A percentile compares a stretch with the other conserved stretches of the same genome.
phyloP scores from a whole-genome alignment of 2,888 invertebrate genomes.

The Habroteleia sp. region DNA sequence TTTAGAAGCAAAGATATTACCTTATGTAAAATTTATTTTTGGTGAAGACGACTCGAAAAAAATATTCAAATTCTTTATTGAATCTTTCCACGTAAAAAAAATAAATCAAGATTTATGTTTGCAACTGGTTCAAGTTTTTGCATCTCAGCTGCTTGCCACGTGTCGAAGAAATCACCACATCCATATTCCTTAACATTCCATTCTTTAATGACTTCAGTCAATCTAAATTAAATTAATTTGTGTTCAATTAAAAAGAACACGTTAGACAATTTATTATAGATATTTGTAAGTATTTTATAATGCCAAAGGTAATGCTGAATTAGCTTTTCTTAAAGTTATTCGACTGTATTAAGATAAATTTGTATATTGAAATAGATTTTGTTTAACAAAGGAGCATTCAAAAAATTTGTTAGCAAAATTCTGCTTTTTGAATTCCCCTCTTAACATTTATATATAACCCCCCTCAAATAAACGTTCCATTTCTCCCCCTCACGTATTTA shows the following conservation, averaged over 20 bases:
- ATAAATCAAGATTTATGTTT: constrained; percentile 82
- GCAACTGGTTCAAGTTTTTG: constrained; percentile 81
- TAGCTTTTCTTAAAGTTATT: neutral
- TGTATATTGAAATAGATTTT: too few species aligned
- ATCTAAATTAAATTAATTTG: constrained; percentile 25
- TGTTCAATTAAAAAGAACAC: neutral
- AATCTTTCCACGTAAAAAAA: constrained; percentile 80
- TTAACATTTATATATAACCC: too few species aligned
- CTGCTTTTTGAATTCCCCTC: too few species aligned
- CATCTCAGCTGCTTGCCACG: constrained; percentile 74
- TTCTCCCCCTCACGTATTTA: too few species aligned
- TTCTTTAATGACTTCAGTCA: neutral
- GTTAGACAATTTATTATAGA: too few species aligned
- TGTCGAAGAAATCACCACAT: constrained; percentile 68
- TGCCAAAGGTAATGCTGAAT: constrained; percentile 12
- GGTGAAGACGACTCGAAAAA: constrained; percentile 77
- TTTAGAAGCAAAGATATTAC: constrained; percentile 64
- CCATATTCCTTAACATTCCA: constrained; percentile 34
- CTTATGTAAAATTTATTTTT: constrained; percentile 75
- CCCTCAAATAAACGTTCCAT: too few species aligned
- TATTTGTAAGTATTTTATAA: neutral
- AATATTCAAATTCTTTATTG: constrained; percentile 79
- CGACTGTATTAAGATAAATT: too few species aligned
- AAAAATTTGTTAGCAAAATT: too few species aligned
- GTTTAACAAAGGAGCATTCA: too few species aligned